Base-by-base conservation (phyloP, 1,140 invertebrate genomes). In the Luehdorfia chinensis region DNA sequence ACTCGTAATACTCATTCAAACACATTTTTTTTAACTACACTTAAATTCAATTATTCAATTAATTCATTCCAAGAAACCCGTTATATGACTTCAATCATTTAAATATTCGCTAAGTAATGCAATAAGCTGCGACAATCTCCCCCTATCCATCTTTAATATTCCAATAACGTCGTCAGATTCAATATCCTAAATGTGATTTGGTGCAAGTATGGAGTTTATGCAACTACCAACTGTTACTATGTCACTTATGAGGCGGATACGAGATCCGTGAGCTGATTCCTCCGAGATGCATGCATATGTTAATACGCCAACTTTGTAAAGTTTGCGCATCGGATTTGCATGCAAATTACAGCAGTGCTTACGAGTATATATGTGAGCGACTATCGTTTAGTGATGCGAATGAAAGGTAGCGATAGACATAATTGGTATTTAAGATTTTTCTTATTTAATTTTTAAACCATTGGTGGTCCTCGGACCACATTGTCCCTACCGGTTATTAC, bases 191-290 rank as follows among this genome's bases (percentile, higher is more conserved):
- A 58, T 45, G 48, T 55, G 41, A 59, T 59, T 60, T 44, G 36
- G 21, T 57, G 44, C 45, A 48, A 46, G 52, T 56, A 37, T 46
- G 52, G 48, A 55, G 50, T 67, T 67, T 63, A 66, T 59, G 57
- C 51, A 50, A 52, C 50, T 34, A 44, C 55, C 62, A 66, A 59
- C 57, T 63, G 64, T 60, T 66, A 51, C 53, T 37, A 39, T 47
- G 50, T 51, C 47, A 46, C 45, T 63, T 49, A 39, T 15, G 19
- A 15, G 11, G 21, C 16, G 25, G 19, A 15, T n/a, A 16, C 16
- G 25, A 46, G 41, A 54, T 50, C 49, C 46, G 49, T 36, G 47
- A 47, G 34, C 41, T 28, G 23, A 39, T 43, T 31, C 25, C 50
- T 23, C 8, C 33, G 18, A 37, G 34, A 37, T 37, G 34, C 27